Conservation (phyloP, 2,113 vertebrate species). For the Phrynosoma blainvillii region DNA sequence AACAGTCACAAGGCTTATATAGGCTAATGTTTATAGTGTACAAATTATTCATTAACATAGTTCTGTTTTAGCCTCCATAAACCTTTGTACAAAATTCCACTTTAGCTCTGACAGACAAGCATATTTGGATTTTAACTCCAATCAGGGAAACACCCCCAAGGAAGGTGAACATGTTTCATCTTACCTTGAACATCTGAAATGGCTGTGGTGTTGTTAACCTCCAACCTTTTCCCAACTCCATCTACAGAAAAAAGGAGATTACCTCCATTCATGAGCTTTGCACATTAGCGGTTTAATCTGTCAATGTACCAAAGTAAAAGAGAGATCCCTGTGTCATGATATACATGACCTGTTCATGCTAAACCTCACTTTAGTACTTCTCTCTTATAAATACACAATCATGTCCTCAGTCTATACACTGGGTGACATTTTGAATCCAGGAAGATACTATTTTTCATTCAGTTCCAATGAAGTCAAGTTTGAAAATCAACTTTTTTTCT, state of each 20-base stretch:
- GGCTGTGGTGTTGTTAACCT: conserved; percentile 45
- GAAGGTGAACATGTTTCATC: conserved; percentile 37
- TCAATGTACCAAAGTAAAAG: conserved; percentile 28
- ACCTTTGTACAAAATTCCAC: conserved; percentile 3
- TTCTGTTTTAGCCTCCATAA: conserved; percentile 12
- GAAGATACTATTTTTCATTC: not conserved
- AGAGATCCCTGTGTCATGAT: conserved; percentile 10
- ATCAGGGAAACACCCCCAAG: conserved; percentile 29
- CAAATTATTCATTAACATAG: conserved; percentile 17
- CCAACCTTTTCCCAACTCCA: conserved; percentile 46
- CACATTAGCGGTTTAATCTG: conserved; percentile 18
- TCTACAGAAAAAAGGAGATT: conserved; percentile 48
- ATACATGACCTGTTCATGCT: not conserved
- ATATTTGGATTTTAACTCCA: conserved; percentile 22
- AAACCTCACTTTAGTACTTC: not conserved
- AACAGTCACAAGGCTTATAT: not conserved
- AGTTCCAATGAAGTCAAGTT: not conserved
- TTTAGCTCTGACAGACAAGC: conserved; percentile 22
- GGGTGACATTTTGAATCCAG: not conserved
- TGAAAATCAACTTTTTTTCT: not conserved
- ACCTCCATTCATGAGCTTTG: conserved; percentile 46
- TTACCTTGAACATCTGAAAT: conserved; percentile 48
- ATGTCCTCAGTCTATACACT: not conserved
- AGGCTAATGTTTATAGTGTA: conserved; percentile 16
- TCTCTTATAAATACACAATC: not conserved